Evolutionary conservation across 2,113 vertebrate species (phyloP).

Genomic region (Empidonax alnorum): DNA sequence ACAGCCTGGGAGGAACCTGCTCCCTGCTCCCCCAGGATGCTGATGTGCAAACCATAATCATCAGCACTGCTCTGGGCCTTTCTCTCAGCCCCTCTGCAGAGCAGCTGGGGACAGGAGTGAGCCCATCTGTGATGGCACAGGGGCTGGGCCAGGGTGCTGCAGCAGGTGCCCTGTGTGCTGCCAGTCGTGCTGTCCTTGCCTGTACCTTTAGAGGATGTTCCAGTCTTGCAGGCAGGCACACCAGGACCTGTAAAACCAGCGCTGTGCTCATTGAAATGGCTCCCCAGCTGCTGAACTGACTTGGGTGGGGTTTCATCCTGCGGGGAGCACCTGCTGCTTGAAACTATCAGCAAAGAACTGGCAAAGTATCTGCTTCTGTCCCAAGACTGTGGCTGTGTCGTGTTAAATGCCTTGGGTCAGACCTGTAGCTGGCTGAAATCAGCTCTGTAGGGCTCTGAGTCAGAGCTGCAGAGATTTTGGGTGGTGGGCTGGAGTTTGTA

Average conservation of each 20-base stretch:
- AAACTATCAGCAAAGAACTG: not conserved
- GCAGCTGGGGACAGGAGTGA: not conserved
- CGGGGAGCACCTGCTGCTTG: not conserved
- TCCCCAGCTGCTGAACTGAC: not conserved
- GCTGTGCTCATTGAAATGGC: not conserved
- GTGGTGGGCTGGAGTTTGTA: not conserved
- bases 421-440: not conserved
- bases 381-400: not conserved
- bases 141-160: not conserved
- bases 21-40: not conserved
- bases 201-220: not conserved
- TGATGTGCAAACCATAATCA: not conserved
- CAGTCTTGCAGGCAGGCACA: not conserved
- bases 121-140: not conserved
- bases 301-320: not conserved
- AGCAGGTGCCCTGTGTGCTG: not conserved
- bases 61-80: not conserved
- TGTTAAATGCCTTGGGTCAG: not conserved
- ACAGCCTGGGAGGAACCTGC: not conserved
- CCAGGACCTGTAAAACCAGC: conserved; percentile 21
- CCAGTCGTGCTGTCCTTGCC: not conserved
- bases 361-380: not conserved
- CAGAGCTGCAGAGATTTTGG: not conserved
- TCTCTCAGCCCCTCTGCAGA: not conserved
- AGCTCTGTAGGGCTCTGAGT: not conserved